These are phyloP conservation scores for Callinectes sapidus DNA, from an alignment of 2,888 invertebrate genomes.

Conservation along the genomic window DNA sequence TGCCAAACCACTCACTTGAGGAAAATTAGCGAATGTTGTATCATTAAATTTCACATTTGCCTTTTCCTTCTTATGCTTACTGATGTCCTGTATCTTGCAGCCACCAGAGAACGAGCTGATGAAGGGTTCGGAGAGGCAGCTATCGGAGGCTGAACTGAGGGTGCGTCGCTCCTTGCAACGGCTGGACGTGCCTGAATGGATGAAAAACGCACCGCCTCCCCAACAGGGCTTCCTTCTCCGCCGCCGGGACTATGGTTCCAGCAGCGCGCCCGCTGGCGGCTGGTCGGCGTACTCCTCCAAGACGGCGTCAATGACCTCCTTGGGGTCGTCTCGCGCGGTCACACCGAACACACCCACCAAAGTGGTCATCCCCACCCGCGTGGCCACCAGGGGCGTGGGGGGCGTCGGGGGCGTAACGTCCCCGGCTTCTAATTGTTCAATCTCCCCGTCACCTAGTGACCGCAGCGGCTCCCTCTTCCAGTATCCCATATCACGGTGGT, in stretches of 20 bases:
- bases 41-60: too few relatives aligned
- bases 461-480: slow-evolving; percentile 74
- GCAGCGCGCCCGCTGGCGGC: slow-evolving; percentile 74
- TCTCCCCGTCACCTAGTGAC: slow-evolving; percentile 60
- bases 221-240: slow-evolving; percentile 70
- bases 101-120: slow-evolving; percentile 96
- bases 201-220: slow-evolving; percentile 83
- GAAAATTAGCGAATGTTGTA: neutral
- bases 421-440: slow-evolving; percentile 76
- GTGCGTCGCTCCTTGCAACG: slow-evolving; percentile 95
- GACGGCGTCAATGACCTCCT: slow-evolving; percentile 72
- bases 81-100: slow-evolving; percentile 78
- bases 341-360: slow-evolving; percentile 76
- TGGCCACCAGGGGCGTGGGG: slow-evolving; percentile 50
- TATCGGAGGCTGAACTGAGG: slow-evolving; percentile 95
- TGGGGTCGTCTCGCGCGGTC: slow-evolving; percentile 65
- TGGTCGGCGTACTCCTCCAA: slow-evolving; percentile 84
- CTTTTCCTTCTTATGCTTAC: neutral
- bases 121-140: slow-evolving; percentile 86
- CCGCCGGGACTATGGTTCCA: slow-evolving; percentile 66
- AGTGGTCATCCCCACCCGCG: slow-evolving; percentile 77
- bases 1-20: neutral
- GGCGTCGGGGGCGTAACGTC: slow-evolving; percentile 57
- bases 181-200: slow-evolving; percentile 97
- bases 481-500: slow-evolving; percentile 61